A percentile compares a stretch with the other conserved stretches of the same genome.
phyloP scores from a whole-genome alignment of 2,113 vertebrate species.

The Toxotes chatareus region DNA sequence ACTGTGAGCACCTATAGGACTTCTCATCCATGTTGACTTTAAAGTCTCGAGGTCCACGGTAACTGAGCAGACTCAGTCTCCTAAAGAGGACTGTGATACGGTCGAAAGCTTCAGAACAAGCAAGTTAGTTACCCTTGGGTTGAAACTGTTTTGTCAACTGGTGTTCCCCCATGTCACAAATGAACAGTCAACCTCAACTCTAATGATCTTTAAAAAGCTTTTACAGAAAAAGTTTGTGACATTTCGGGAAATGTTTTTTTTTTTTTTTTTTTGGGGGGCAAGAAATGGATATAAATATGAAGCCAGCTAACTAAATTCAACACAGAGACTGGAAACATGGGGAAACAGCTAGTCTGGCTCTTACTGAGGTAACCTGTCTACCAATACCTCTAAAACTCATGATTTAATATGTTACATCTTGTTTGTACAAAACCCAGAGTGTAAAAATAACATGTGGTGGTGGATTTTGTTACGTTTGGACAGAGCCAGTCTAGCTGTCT shows the following conservation, averaged over 20 bases:
- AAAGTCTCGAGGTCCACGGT: background rate
- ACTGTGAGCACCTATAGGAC: no score
- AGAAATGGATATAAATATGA: no score
- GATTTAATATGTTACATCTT: background rate
- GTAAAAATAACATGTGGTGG: background rate
- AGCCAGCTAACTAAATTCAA: background rate
- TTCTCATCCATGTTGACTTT: background rate
- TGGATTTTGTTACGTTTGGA: background rate
- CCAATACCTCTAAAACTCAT: background rate
- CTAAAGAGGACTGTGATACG: conserved; percentile 12
- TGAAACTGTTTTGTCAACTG: background rate
- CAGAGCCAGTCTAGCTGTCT: background rate
- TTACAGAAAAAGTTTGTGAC: no score
- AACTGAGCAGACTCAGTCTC: background rate
- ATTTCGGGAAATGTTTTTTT: no score
- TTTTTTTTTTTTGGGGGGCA: no score
- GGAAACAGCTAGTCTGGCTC: background rate
- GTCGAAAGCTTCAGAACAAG: background rate
- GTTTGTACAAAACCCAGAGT: background rate
- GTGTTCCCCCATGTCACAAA: background rate
- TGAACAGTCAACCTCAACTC: no score
- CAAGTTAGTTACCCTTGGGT: background rate
- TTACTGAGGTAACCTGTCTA: background rate
- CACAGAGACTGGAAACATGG: no score
- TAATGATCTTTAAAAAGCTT: no score